These are phyloP conservation scores for Pluvianellus socialis DNA, from an alignment of 2,113 vertebrate genomes.

Conservation along the genomic window DNA sequence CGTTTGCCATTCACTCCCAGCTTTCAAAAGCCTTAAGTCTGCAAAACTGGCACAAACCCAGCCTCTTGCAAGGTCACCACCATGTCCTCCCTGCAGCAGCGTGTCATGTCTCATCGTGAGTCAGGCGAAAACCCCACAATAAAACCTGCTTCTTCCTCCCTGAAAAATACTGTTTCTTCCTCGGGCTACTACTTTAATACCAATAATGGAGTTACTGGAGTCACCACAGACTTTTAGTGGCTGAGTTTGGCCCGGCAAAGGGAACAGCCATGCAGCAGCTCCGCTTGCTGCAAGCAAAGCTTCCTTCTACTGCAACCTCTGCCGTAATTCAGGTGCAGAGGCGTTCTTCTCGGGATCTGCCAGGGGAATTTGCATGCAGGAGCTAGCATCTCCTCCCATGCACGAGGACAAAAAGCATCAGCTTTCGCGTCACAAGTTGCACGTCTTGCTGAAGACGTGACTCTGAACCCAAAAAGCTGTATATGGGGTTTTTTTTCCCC, in stretches of 20 bases:
- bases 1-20: rapidly evolving
- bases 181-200: background rate
- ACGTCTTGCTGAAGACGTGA: background rate
- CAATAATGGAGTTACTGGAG: background rate
- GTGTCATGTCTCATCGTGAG: background rate
- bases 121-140: background rate
- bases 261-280: background rate
- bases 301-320: background rate
- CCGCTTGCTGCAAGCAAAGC: background rate
- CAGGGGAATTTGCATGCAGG: background rate
- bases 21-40: background rate
- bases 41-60: background rate
- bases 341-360: background rate
- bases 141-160: background rate
- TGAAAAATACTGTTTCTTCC: background rate
- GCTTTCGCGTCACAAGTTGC: background rate
- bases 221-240: background rate
- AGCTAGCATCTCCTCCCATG: background rate
- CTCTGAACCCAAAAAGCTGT: background rate
- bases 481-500: background rate
- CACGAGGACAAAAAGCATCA: background rate
- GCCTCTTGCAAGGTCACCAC: background rate
- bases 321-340: background rate
- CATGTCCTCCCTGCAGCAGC: background rate
- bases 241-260: background rate